Percentiles rank a stretch among this genome's conserved stretches.
These are phyloP conservation scores for Callinectes sapidus DNA, from an alignment of 2,888 invertebrate species.

Conservation along the genomic window DNA sequence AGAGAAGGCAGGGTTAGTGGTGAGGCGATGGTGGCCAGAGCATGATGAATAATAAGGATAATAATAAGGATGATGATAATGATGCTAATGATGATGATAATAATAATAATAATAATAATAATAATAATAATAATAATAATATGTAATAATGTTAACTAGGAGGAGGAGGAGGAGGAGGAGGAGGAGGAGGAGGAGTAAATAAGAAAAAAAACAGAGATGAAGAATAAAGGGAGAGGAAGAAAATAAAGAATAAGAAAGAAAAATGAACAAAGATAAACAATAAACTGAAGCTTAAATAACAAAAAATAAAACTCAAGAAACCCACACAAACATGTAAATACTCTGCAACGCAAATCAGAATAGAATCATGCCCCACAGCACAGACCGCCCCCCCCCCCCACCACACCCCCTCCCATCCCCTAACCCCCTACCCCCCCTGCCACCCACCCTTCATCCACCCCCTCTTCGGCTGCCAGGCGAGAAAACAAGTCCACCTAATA, in stretches of 20 bases:
- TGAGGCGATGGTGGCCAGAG: not conserved
- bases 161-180: slow-evolving; percentile 1
- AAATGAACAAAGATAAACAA: no score
- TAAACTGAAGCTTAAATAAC: no score
- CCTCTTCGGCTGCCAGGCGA: not conserved
- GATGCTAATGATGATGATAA: not conserved
- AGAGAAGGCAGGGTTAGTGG: not conserved
- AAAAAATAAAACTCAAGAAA: not conserved
- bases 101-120: not conserved
- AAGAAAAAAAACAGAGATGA: not conserved
- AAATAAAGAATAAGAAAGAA: not conserved
- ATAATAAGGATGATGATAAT: not conserved
- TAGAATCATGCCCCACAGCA: not conserved
- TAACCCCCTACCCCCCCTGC: no score
- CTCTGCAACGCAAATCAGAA: not conserved
- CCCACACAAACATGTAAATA: not conserved
- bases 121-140: not conserved
- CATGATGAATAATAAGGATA: not conserved
- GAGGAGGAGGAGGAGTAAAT: not conserved
- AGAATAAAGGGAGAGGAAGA: not conserved
- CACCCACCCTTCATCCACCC: not conserved
- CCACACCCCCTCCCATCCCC: no score
- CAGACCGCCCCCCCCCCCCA: not conserved
- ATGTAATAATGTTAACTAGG: not conserved
- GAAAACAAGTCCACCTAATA: not conserved